Base-by-base conservation (phyloP, 2,888 invertebrate species). In the Thera britannica region DNA sequence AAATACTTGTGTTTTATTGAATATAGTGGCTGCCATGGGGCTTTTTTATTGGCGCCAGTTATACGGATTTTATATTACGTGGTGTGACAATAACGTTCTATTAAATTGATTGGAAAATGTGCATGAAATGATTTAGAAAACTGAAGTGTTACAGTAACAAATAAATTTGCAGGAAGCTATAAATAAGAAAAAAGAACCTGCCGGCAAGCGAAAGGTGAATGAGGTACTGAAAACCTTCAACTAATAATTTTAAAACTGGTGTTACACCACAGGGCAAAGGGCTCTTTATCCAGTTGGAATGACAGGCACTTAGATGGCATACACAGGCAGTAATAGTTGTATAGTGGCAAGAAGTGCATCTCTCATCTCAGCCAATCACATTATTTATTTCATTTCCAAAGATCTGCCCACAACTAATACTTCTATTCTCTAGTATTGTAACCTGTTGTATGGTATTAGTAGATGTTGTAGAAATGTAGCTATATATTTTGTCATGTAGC, bases 201-300 rank as follows among this genome's bases (percentile, higher is more conserved):
- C 93, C 60, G 92, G 94, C 83, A 94, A 92, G 82, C 94, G 93
- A 86, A 92, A 88, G 83, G 92, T 90, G 80, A 94, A 92, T 92
- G 94, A 94, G 93, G 94, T 93, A 94, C 92, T 91, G 92, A 92
- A 92, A 91, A 92, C 93, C 92, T 92, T 92, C 89, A 92, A 87
- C 89, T 92, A 90, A 90, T 89, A 78, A 78, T 73, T 79, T 74
- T 66, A 72, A 68, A 72, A 74, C 72, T 76, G 74, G 79, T 79
- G 77, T 74, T 72, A 72, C 70, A 79, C 79, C 83, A 89, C 88
- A 89, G 89, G 91, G 89, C 86, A 90, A 90, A 91, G 90, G 90
- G 86, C 83, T 70, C 62, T 35, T n/a, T 55, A 58, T 36, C 52
- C 58, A 62, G 49, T 44, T 57, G 12, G 7, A 44, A 67, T 58